These are phyloP conservation scores for Ichneumoninae sp. DNA, from an alignment of 2,888 invertebrate species.

Conservation along the genomic window DNA sequence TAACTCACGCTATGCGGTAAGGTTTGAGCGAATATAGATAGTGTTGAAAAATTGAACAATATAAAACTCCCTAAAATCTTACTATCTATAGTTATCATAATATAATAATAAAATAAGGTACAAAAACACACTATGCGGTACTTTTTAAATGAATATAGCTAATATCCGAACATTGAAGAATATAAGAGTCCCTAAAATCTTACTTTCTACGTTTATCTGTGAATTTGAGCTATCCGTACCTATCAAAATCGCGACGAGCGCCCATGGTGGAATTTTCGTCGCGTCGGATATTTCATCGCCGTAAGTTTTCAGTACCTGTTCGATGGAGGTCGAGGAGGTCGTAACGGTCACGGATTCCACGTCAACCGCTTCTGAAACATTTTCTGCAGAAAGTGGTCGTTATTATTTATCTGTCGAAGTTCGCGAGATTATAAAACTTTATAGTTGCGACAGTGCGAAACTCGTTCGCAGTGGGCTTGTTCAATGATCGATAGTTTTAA, in stretches of 20 bases:
- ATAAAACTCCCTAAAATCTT: too few relatives aligned
- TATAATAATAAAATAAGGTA: too few relatives aligned
- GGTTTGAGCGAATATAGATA: too few relatives aligned
- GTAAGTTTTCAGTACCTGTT: slow-evolving; percentile 85
- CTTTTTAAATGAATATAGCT: too few relatives aligned
- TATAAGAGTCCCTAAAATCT: not conserved
- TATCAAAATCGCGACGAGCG: slow-evolving; percentile 92
- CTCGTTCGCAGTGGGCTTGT: not conserved
- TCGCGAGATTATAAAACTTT: too few relatives aligned
- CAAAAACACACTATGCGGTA: too few relatives aligned
- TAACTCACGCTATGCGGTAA: too few relatives aligned
- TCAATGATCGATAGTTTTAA: slow-evolving; percentile 16
- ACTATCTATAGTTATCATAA: too few relatives aligned
- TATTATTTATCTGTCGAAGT: not conserved
- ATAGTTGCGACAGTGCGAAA: not conserved
- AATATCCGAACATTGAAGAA: too few relatives aligned
- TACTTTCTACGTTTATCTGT: not conserved
- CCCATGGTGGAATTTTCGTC: slow-evolving; percentile 93
- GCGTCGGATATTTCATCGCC: slow-evolving; percentile 88
- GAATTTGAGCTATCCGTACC: slow-evolving; percentile 85
- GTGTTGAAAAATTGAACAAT: too few relatives aligned
- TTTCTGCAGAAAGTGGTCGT: slow-evolving; percentile 2
- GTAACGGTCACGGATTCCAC: slow-evolving; percentile 70
- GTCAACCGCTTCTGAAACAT: slow-evolving; percentile 58
- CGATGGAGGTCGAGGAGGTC: slow-evolving; percentile 75